Evolutionary conservation across 2,113 vertebrate genomes (phyloP).

Genomic region (Myanophis thanlyinensis): DNA sequence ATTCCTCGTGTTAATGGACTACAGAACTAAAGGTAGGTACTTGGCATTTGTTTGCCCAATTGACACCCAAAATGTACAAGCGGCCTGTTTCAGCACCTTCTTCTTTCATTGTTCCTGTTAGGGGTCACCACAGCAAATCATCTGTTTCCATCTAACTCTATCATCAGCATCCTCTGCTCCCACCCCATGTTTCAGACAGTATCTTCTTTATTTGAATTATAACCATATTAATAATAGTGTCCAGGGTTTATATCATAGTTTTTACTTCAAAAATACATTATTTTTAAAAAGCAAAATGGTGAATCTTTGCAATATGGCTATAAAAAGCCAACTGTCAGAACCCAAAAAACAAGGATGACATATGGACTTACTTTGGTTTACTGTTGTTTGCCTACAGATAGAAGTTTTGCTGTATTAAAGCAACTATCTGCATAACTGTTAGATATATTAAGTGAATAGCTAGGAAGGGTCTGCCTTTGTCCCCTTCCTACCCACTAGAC

Average conservation of each 20-base stretch:
- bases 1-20: neutral
- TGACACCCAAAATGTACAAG: neutral
- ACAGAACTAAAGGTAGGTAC: neutral
- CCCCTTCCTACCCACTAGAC: neutral
- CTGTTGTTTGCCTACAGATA: neutral
- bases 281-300: neutral
- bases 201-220: neutral
- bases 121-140: too few species aligned
- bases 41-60: neutral
- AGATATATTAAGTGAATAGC: neutral
- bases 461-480: neutral
- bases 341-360: neutral
- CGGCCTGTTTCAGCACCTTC: neutral
- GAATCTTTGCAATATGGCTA: neutral
- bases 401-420: neutral
- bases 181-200: too few species aligned
- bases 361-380: neutral
- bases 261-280: neutral
- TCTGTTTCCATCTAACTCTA: too few species aligned
- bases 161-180: too few species aligned
- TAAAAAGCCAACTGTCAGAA: neutral
- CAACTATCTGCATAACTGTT: neutral
- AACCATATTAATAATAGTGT: neutral
- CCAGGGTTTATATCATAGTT: neutral
- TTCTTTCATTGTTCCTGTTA: too few species aligned